Evolutionary conservation across 2,888 invertebrate species (phyloP).

Genomic region (Adineta ricciae): DNA sequence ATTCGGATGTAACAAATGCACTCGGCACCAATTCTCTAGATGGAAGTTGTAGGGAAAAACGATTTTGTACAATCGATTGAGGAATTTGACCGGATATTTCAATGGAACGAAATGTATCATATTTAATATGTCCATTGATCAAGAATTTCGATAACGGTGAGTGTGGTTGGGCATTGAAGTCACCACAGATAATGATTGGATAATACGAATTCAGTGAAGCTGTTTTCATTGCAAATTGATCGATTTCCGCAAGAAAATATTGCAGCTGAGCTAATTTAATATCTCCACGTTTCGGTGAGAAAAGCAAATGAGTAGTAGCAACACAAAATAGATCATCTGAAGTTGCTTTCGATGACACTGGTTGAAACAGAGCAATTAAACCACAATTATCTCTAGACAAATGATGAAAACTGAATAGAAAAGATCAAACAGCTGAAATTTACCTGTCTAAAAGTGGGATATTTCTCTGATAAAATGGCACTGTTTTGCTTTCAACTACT

Average conservation of each 20-base stretch:
- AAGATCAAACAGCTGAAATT: neutral
- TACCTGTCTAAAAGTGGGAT: constrained; percentile 9
- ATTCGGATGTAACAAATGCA: neutral
- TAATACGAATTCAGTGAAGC: constrained; percentile 52
- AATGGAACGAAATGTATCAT: constrained; percentile 41
- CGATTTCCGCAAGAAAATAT: constrained; percentile 71
- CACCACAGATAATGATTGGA: constrained; percentile 79
- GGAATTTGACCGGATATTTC: constrained; percentile 48
- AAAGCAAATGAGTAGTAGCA: constrained; percentile 85
- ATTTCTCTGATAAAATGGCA: neutral
- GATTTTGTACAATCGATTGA: neutral
- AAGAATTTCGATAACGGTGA: constrained; percentile 43
- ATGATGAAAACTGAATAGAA: neutral
- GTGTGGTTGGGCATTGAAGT: constrained; percentile 71
- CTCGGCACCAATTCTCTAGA: neutral
- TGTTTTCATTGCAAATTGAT: constrained; percentile 56
- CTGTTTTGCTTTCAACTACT: neutral
- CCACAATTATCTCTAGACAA: constrained; percentile 65
- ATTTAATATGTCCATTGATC: constrained; percentile 57
- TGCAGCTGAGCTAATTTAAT: constrained; percentile 77
- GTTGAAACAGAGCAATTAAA: constrained; percentile 63
- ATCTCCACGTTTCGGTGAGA: constrained; percentile 77
- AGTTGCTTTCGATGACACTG: constrained; percentile 28
- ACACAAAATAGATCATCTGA: constrained; percentile 56
- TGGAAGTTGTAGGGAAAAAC: neutral